Evolutionary conservation across 2,888 invertebrate species (phyloP), one percentile per base, ranked within the genome.

Genomic region (Erannis defoliaria): DNA sequence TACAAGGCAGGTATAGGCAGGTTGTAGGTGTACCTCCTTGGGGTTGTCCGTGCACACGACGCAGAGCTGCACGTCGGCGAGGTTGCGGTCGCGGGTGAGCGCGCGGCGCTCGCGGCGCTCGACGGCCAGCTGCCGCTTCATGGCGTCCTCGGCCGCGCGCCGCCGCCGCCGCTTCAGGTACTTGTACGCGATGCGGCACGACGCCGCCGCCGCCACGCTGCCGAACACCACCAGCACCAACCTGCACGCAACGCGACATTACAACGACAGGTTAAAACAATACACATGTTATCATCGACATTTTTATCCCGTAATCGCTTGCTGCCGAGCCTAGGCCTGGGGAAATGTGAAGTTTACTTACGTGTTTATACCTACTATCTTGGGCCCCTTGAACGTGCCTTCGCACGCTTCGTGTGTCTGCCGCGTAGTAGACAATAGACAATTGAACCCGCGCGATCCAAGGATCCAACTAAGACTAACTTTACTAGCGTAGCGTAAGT

Each of bases 31-130:
- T 31, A 95, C 96, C 92, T 98, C 97, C 75, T 97, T 96, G 0
- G 97, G 97, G 90, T 97, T 97, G 59, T 94, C 94, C 35, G 96
- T 94, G 85, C 98, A 98, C n/a, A 98, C 96, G 19, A 98, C 96
- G 79, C 98, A 98, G 9, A 95, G 86, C 75, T 95, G 96, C 82
- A 94, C 94, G 26, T 94, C 95, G 65, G 91, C 82, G 18, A 96
- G 89, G 81, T 95, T 94, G 54, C 90, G 93, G 71, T 95, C 95
- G 9, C 96, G 87, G 0, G 94, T 95, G 67, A 92, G 92, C 56
- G 95, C 94, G 38, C 97, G 88, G 35, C 97, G 92, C 76, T 94
- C 94, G 60, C 94, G 93, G 1, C 97, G 94, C 0, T 95, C 94
- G 21, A 93, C 94, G 46, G 96, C 96, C 12, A 96, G 86, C 73